Percentiles rank a stretch among this genome's conserved stretches.
phyloP scores from a whole-genome alignment of 2,888 invertebrate species.

The Tholera decimalis region DNA sequence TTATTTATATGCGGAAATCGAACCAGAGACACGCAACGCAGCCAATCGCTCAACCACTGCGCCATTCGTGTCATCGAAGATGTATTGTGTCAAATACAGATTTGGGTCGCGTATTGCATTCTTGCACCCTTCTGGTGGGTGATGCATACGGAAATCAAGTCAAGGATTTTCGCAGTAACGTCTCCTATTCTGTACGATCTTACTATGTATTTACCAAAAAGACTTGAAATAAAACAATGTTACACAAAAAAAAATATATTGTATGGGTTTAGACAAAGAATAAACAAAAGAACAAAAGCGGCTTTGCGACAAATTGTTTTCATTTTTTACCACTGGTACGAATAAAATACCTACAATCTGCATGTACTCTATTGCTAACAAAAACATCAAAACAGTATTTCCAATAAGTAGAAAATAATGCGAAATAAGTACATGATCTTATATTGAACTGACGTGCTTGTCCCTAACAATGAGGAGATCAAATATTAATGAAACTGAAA shows the following conservation, averaged over 20 bases:
- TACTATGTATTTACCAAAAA: too few relatives aligned
- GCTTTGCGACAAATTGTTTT: neutral
- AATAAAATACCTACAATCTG: constrained; percentile 11
- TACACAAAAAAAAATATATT: neutral
- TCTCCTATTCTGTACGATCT: too few relatives aligned
- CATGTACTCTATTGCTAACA: neutral
- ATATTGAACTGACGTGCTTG: neutral
- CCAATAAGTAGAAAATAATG: constrained; percentile 1
- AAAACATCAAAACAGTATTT: neutral
- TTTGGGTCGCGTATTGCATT: too few relatives aligned
- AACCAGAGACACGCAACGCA: too few relatives aligned
- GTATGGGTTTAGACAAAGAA: neutral
- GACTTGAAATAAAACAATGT: too few relatives aligned
- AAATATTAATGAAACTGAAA: constrained; percentile 19
- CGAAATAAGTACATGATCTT: constrained; percentile 11
- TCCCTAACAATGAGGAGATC: constrained; percentile 18
- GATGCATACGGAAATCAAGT: too few relatives aligned
- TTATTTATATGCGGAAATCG: too few relatives aligned
- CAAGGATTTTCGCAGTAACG: too few relatives aligned
- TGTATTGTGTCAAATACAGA: too few relatives aligned
- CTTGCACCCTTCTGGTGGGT: too few relatives aligned
- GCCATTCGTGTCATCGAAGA: too few relatives aligned
- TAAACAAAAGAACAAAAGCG: neutral
- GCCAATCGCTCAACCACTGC: too few relatives aligned
- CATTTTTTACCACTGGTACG: neutral